Evolutionary conservation across 2,888 invertebrate genomes (phyloP).

Genomic region (Baccha elongata): DNA sequence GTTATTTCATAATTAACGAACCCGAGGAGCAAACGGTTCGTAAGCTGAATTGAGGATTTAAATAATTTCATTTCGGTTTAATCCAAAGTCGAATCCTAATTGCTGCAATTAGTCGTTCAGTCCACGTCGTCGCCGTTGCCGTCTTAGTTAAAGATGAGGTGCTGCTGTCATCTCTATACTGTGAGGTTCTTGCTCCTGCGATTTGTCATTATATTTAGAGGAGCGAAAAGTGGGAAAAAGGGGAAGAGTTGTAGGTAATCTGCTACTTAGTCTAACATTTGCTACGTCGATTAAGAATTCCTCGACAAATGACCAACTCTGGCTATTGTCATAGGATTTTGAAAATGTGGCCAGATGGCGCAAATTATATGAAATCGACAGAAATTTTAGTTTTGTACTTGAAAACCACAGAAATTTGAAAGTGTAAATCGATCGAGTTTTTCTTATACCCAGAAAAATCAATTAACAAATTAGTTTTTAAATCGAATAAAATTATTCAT

Average conservation of each 20-base stretch:
- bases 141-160: slow-evolving; percentile 33
- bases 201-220: slow-evolving; percentile 10
- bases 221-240: background rate
- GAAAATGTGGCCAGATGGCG: slow-evolving; percentile 24
- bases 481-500: too few species aligned
- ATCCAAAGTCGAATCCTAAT: slow-evolving; percentile 64
- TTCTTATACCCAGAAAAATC: too few species aligned
- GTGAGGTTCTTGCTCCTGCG: slow-evolving; percentile 12
- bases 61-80: slow-evolving; percentile 67
- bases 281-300: slow-evolving; percentile 41
- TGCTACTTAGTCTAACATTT: slow-evolving; percentile 9
- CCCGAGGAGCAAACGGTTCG: background rate
- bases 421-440: too few species aligned
- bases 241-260: slow-evolving; percentile 31
- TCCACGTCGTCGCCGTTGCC: slow-evolving; percentile 1
- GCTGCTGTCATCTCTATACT: slow-evolving; percentile 30
- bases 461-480: too few species aligned
- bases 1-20: slow-evolving; percentile 68
- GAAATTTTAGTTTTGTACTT: background rate
- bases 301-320: slow-evolving; percentile 36
- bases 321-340: slow-evolving; percentile 7
- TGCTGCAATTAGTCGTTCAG: slow-evolving; percentile 61
- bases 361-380: slow-evolving; percentile 27
- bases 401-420: too few species aligned
- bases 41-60: slow-evolving; percentile 50